Evolutionary conservation across 2,797 vertebrate genomes (phyloP).

Genomic region (Phrynocephalus vlangalii): DNA sequence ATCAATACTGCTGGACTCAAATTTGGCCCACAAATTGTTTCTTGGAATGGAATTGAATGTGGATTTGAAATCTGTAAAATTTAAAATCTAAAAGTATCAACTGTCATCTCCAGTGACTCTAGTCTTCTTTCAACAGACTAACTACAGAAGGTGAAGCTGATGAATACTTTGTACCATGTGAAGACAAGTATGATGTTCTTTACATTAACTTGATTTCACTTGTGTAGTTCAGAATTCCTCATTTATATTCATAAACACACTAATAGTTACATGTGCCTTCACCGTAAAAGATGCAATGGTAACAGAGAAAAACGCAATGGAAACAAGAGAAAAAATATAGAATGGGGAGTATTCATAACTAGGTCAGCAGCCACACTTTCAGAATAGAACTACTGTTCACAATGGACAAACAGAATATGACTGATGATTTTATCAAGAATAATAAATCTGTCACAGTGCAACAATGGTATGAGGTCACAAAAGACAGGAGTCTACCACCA

Average conservation of each 20-base stretch:
- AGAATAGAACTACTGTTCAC: not conserved
- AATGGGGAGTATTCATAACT: not conserved
- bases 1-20: too few relatives aligned
- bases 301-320: not conserved
- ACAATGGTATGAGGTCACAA: not conserved
- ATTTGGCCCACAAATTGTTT: too few relatives aligned
- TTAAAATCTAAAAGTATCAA: too few relatives aligned
- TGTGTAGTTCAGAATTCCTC: not conserved
- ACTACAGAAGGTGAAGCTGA: not conserved
- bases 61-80: too few relatives aligned
- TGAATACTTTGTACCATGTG: not conserved
- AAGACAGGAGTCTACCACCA: not conserved
- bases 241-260: not conserved
- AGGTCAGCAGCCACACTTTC: not conserved
- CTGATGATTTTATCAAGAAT: not conserved
- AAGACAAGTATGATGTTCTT: not conserved
- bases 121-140: not conserved
- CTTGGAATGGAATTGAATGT: too few relatives aligned
- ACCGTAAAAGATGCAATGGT: not conserved
- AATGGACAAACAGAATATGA: not conserved
- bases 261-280: not conserved
- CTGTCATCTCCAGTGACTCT: not conserved
- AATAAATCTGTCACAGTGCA: not conserved
- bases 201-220: not conserved
- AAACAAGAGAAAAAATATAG: not conserved